phyloP scores from a whole-genome alignment of 2,113 vertebrate genomes.

The Coturnix japonica region DNA sequence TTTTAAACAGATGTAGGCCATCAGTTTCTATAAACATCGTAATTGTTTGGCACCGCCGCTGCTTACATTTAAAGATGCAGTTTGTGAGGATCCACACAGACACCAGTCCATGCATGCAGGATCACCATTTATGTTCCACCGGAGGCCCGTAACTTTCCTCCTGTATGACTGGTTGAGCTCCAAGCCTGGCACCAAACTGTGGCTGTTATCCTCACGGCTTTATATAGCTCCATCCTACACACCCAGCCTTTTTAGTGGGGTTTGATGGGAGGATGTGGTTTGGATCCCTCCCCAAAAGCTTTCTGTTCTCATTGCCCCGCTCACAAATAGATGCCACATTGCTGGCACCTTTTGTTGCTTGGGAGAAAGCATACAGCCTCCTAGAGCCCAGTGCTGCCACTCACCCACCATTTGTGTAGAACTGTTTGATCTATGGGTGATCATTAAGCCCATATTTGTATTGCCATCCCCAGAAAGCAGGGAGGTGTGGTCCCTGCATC shows the following conservation, averaged over 20 bases:
- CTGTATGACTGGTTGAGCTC: not conserved
- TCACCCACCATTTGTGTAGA: not conserved
- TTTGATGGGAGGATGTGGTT: conserved; percentile 22
- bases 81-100: conserved; percentile 66
- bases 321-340: not conserved
- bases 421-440: accelerated
- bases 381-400: not conserved
- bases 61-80: conserved; percentile 72
- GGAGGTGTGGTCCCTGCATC: not conserved
- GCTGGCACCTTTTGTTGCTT: not conserved
- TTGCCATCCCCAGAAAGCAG: not conserved
- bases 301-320: not conserved
- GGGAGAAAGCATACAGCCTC: too few species aligned
- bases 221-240: not conserved
- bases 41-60: conserved; percentile 77
- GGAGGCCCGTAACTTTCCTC: conserved; percentile 25
- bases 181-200: conserved; percentile 34
- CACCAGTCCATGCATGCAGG: not conserved
- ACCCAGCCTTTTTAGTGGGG: not conserved
- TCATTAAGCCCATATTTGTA: not conserved
- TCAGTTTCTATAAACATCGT: conserved; percentile 78
- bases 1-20: conserved; percentile 78
- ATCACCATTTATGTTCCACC: conserved; percentile 7
- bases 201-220: not conserved
- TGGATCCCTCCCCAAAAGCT: not conserved